phyloP scores from a whole-genome alignment of 2,113 vertebrate species.

The Syngnathoides biaculeatus region DNA sequence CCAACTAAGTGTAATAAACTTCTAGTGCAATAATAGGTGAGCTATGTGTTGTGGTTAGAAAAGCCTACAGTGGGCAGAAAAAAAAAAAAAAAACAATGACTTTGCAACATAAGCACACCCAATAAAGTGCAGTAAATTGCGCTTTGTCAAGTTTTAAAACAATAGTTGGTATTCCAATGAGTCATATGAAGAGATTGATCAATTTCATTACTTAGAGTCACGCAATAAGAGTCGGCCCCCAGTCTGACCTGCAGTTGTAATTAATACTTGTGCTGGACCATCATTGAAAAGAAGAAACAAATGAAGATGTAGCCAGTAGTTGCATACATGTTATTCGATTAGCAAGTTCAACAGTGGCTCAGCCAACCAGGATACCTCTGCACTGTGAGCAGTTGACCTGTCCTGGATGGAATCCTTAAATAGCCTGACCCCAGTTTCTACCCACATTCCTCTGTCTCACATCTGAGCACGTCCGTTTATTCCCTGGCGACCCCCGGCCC shows the following conservation, averaged over 20 bases:
- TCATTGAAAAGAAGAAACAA: not conserved
- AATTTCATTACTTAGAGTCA: conserved; percentile 1
- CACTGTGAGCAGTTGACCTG: conserved; percentile 35
- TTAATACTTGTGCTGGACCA: not conserved
- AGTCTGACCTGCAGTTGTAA: not conserved
- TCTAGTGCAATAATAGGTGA: not conserved
- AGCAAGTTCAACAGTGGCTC: conserved; percentile 15
- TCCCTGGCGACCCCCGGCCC: conserved; percentile 32
- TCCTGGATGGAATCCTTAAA: conserved; percentile 46
- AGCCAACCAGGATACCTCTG: conserved; percentile 17
- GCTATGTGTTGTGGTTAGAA: not conserved
- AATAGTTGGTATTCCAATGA: not conserved
- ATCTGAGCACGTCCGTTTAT: conserved; percentile 39
- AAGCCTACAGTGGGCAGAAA: not conserved
- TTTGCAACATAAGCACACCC: not conserved
- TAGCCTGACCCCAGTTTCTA: conserved; percentile 42
- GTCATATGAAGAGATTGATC: not conserved
- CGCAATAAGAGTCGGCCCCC: not conserved
- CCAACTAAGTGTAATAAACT: not conserved
- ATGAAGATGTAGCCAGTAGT: conserved; percentile 2
- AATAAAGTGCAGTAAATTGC: not conserved
- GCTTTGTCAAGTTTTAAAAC: not conserved
- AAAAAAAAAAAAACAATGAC: conserved; percentile 12
- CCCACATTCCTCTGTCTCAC: conserved; percentile 35
- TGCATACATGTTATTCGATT: conserved; percentile 14